phyloP scores from a whole-genome alignment of 2,888 invertebrate genomes.

The Diplazon laetatorius region DNA sequence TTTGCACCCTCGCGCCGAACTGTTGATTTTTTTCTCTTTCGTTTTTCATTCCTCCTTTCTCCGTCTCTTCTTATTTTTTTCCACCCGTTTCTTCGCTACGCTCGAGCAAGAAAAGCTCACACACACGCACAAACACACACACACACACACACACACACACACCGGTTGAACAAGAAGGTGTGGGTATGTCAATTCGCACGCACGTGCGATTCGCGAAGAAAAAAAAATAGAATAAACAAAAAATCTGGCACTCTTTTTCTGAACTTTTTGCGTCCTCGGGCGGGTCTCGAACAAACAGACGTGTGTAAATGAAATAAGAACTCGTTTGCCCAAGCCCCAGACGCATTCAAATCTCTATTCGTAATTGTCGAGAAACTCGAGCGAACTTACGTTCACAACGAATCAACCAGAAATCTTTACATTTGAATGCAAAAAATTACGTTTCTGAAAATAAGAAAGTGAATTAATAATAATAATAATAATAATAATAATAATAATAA shows the following conservation, averaged over 20 bases:
- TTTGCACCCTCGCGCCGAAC: conserved; percentile 41
- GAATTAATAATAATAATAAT: background rate
- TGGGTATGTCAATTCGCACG: conserved; percentile 8
- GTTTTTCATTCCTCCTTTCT: background rate
- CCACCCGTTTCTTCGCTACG: conserved; percentile 23
- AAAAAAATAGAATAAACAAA: conserved; percentile 5
- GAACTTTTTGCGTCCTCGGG: conserved; percentile 28
- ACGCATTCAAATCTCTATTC: conserved; percentile 61
- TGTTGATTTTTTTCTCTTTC: conserved; percentile 64
- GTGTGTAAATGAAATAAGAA: conserved; percentile 64
- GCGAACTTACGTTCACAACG: background rate
- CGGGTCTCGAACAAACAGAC: conserved; percentile 56
- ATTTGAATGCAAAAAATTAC: background rate
- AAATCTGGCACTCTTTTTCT: background rate
- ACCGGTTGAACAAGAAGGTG: conserved; percentile 16
- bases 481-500: background rate
- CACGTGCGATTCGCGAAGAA: background rate
- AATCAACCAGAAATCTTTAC: background rate
- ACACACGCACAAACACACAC: conserved; percentile 6
- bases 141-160: conserved; percentile 5
- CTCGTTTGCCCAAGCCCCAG: conserved; percentile 56
- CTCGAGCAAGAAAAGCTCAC: background rate
- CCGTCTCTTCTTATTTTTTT: conserved; percentile 16
- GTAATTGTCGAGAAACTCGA: conserved; percentile 47
- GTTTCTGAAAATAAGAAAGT: background rate